Percentiles rank a stretch among this genome's conserved stretches.
These are phyloP conservation scores for Gobionotothen gibberifrons DNA, from an alignment of 2,797 vertebrate genomes.

Conservation along the genomic window DNA sequence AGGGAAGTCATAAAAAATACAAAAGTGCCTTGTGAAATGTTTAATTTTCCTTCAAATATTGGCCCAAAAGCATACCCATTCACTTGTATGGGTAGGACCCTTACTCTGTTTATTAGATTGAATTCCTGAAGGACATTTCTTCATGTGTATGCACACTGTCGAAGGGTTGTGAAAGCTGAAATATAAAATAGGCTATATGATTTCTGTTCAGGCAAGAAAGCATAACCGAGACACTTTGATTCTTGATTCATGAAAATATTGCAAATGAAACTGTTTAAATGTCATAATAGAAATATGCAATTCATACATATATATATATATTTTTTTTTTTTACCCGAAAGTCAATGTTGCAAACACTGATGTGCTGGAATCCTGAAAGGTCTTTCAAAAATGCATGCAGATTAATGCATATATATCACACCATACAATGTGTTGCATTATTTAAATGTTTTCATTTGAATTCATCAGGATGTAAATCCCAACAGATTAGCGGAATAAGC, in stretches of 20 bases:
- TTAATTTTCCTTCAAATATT: slow-evolving; percentile 53
- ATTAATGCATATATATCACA: slow-evolving; percentile 5
- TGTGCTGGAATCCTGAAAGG: slow-evolving; percentile 1
- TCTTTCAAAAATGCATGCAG: slow-evolving; percentile 17
- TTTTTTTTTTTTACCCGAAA: not conserved
- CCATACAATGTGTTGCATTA: slow-evolving; percentile 15
- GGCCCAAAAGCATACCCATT: slow-evolving; percentile 8
- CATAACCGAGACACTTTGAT: too few species aligned
- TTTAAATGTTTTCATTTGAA: slow-evolving; percentile 45
- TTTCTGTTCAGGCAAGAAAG: too few species aligned
- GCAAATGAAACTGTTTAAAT: not conserved
- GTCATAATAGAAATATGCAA: not conserved
- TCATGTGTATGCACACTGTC: too few species aligned
- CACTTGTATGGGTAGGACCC: slow-evolving; percentile 3
- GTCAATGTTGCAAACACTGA: not conserved
- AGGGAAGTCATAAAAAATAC: slow-evolving; percentile 56
- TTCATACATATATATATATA: not conserved
- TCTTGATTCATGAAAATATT: not conserved
- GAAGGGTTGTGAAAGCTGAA: too few species aligned
- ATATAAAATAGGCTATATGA: too few species aligned
- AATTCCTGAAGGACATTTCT: too few species aligned
- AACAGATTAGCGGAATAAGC: slow-evolving; percentile 18
- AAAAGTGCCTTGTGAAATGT: slow-evolving; percentile 39
- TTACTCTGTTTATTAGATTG: not conserved
- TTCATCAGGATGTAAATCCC: slow-evolving; percentile 24